These are phyloP conservation scores for Danio tinwini DNA, from an alignment of 2,797 vertebrate genomes.

Conservation along the genomic window DNA sequence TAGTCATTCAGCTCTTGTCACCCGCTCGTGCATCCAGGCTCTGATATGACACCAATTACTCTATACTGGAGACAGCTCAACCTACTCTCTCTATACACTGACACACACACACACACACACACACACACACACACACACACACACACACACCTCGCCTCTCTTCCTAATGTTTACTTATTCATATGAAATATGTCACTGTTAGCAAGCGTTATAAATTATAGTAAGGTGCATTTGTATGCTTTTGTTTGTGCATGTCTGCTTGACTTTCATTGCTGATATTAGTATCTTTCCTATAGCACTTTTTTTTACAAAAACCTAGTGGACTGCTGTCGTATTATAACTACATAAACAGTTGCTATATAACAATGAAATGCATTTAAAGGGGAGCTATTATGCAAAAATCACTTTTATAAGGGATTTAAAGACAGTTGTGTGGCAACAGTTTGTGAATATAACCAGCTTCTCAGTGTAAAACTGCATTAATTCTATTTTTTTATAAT, in stretches of 20 bases:
- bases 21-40: slow-evolving; percentile 36
- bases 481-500: too few species aligned
- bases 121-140: too few species aligned
- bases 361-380: too few species aligned
- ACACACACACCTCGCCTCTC: neutral
- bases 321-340: too few species aligned
- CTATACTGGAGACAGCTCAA: slow-evolving; percentile 23
- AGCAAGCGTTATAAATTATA: neutral
- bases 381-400: too few species aligned
- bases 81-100: slow-evolving; percentile 5
- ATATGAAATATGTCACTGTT: neutral
- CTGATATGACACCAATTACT: slow-evolving; percentile 58
- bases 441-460: too few species aligned
- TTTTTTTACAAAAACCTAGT: neutral
- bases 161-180: slow-evolving; percentile 19
- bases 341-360: too few species aligned
- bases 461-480: too few species aligned
- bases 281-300: neutral
- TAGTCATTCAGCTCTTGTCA: slow-evolving; percentile 55
- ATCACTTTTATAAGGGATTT: too few species aligned
- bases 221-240: neutral
- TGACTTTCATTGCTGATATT: neutral
- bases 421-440: too few species aligned
- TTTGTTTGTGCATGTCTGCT: neutral
- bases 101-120: slow-evolving; percentile 2